Percentiles rank a stretch among this genome's conserved stretches.
Evolutionary conservation across 2,888 invertebrate species (phyloP).

Genomic region (Peribatodes rhomboidaria): DNA sequence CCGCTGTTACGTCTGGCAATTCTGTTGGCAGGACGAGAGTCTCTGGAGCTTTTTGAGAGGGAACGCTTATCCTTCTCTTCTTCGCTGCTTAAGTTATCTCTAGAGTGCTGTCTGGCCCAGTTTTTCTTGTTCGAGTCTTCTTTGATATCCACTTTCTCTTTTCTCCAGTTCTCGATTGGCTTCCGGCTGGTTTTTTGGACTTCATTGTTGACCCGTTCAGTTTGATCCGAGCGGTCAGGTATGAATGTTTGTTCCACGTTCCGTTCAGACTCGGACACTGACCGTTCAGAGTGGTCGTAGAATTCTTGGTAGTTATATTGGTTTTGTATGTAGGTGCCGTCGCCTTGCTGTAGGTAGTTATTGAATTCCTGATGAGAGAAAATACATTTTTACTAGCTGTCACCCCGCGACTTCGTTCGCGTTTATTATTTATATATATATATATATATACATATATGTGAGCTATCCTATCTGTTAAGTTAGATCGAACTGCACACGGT

Average conservation of each 20-base stretch:
- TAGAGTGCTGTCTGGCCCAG: constrained; percentile 72
- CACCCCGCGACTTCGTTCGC: no score
- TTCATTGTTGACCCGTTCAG: constrained; percentile 73
- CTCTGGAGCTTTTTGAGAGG: constrained; percentile 61
- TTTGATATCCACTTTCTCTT: constrained; percentile 65
- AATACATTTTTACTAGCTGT: not conserved
- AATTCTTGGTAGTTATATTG: constrained; percentile 63
- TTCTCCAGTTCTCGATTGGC: constrained; percentile 76
- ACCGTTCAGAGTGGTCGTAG: constrained; percentile 53
- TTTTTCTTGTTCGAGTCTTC: constrained; percentile 70
- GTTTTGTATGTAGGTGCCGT: constrained; percentile 76
- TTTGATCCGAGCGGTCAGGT: constrained; percentile 45
- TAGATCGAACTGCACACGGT: no score
- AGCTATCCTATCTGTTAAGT: no score
- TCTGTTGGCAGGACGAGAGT: constrained; percentile 51
- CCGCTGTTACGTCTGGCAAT: constrained; percentile 66
- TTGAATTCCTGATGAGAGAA: constrained; percentile 50
- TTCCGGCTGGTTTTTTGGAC: constrained; percentile 66
- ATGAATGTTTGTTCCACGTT: constrained; percentile 20
- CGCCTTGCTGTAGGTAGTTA: constrained; percentile 78
- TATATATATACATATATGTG: no score
- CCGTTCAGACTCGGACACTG: constrained; percentile 36
- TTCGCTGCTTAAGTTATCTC: constrained; percentile 67
- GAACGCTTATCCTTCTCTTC: constrained; percentile 62
- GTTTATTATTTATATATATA: no score